Evolutionary conservation across 2,113 vertebrate genomes (phyloP), one percentile per base, ranked within the genome.

Genomic region (Crocuta crocuta): DNA sequence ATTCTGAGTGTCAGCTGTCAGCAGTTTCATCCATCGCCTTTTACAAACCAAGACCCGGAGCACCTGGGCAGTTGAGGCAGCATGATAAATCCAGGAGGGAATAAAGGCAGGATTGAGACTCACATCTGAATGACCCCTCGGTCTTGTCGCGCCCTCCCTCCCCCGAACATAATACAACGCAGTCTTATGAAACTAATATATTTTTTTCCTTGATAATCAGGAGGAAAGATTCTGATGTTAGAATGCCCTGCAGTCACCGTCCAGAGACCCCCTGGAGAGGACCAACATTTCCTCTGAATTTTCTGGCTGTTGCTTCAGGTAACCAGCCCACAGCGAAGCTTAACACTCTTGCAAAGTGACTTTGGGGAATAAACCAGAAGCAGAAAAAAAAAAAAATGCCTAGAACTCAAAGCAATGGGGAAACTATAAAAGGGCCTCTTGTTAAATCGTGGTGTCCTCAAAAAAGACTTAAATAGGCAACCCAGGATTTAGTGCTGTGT

Each of bases 51-150:
- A 88, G 39, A 63, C 15, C 19, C 2, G 4, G 35, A 50, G 31
- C 55, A 8, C 33, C 9, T 28, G 5, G 9, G 2, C 12, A 3
- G 9, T 33, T 53, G 76, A 7, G 31, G 24, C 24, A 15, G 65
- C 39, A 8, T 0, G 19, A 31, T 4, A 5, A 26, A 19, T 9
- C 31, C 35, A 1, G 0, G 0, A n/a, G n/a, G 12, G 15, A 8
- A 6, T 1, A 9, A 84, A 31, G 58, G 85, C 28, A 58, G 28
- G 10, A 45, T 70, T 66, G 65, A 19, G 58, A 84, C 65, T 78
- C n/a, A 16, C 19, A 3, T 33, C 43, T 35, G 5, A 0, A 0
- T 16, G 61, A 45, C 12, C 26, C 33, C 26, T 10, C 19, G 26
- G 39, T 39, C 73, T 43, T 10, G 2, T 10, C 5, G 1, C 33